Percentiles rank a stretch among this genome's conserved stretches.
phyloP scores from a whole-genome alignment of 2,797 vertebrate genomes.

The Trachops cirrhosus region DNA sequence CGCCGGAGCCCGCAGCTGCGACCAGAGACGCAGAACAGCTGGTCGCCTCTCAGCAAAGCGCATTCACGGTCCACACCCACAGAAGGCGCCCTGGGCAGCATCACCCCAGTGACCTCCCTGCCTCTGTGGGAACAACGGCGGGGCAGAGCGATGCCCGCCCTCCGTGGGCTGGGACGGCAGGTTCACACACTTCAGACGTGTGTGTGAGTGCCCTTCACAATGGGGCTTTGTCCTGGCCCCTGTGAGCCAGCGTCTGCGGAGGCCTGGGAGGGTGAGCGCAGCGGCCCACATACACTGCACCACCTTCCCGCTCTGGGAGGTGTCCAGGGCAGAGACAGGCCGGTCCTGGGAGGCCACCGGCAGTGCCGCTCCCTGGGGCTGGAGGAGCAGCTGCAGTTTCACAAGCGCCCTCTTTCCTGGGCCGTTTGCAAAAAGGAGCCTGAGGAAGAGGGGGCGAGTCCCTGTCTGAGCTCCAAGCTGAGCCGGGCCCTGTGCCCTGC shows the following conservation, averaged over 20 bases:
- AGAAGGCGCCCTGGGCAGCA: not conserved
- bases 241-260: not conserved
- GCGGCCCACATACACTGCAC: not conserved
- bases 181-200: slow-evolving; percentile 36
- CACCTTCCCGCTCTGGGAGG: not conserved
- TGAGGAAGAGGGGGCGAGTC: not conserved
- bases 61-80: not conserved
- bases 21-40: not conserved
- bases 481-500: not conserved
- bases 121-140: not conserved
- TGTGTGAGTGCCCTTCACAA: not conserved
- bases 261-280: not conserved
- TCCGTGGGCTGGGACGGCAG: slow-evolving; percentile 47
- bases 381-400: not conserved
- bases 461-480: fast-evolving
- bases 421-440: not conserved
- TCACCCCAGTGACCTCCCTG: slow-evolving; percentile 44
- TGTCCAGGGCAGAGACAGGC: not conserved
- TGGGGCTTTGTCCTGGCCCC: slow-evolving; percentile 60
- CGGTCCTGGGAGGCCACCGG: not conserved
- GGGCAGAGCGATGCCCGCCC: not conserved
- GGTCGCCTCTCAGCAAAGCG: fast-evolving
- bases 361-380: not conserved
- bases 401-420: not conserved
- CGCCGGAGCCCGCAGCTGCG: fast-evolving